Base-by-base conservation (phyloP, 2,797 vertebrate species). In the Alosa sapidissima region DNA sequence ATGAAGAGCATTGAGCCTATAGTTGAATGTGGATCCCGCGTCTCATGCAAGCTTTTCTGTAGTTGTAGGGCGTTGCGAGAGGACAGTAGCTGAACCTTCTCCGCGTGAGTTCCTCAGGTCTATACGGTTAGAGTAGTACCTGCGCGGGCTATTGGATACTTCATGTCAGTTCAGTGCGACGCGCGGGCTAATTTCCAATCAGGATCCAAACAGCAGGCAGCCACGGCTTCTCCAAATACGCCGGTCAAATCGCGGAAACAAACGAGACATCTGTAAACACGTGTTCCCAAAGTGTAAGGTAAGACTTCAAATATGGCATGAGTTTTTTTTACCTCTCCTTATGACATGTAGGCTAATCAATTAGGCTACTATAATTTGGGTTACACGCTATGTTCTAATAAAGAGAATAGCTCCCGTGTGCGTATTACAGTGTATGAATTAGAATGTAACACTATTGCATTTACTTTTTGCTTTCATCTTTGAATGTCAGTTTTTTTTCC, bases 141-240 rank as follows among this genome's bases (percentile, higher is more conserved):
- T 78, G 36, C 72, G 19, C 41, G 72, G 16, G 72, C 16, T 47
- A 41, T 45, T 47, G 72, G 72, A 78, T 78, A 78, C 36, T 45
- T 78, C 36, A 47, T 47, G 41, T 21, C 14, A 11, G 72, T 78
- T 78, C 41, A 16, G 36, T 47, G 72, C 72, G 72, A 78, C 36
- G 36, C 41, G 21, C 72, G 72, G 14, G 36, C 16, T 78, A 78
- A 78, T 75, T 75, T 75, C 33, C 68, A 75, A 75, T 75, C 68
- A 75, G 68, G 68, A 78, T 36, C 41, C 36, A 41, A 47, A 41
- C 11, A 21, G 16, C 13, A 75, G 13, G 41, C 36, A 41, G 14
- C 10, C 36, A 78, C 36, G 16, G 36, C 13, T 4, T 45, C 36
- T 78, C 41, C 72, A 19, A 41, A 21, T 19, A 6, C 36, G 4